Evolutionary conservation across 2,797 vertebrate genomes (phyloP).

Genomic region (Silurus aristotelis): DNA sequence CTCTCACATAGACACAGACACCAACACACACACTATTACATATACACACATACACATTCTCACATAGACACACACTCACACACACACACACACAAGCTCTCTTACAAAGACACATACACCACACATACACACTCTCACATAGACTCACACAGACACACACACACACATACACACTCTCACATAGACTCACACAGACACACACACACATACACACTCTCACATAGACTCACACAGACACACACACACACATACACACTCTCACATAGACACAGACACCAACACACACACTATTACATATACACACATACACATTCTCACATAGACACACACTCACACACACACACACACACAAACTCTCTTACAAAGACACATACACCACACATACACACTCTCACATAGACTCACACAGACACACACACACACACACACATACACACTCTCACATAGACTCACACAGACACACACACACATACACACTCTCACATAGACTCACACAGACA

Average conservation of each 20-base stretch:
- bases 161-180: not conserved
- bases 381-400: slow-evolving; percentile 44
- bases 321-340: not conserved
- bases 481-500: not conserved
- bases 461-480: not conserved
- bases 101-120: not conserved
- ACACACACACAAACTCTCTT: no score
- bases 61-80: not conserved
- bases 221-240: not conserved
- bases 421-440: not conserved
- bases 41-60: not conserved
- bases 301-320: not conserved
- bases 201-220: not conserved
- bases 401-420: not conserved
- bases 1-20: no score
- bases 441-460: no score
- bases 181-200: slow-evolving; percentile 39
- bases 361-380: slow-evolving; percentile 7
- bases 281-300: no score
- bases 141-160: no score
- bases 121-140: no score
- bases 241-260: not conserved
- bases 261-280: not conserved
- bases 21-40: not conserved
- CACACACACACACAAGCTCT: not conserved